Evolutionary conservation across 1,140 invertebrate genomes (phyloP).

Genomic region (Bombus difficillimus): DNA sequence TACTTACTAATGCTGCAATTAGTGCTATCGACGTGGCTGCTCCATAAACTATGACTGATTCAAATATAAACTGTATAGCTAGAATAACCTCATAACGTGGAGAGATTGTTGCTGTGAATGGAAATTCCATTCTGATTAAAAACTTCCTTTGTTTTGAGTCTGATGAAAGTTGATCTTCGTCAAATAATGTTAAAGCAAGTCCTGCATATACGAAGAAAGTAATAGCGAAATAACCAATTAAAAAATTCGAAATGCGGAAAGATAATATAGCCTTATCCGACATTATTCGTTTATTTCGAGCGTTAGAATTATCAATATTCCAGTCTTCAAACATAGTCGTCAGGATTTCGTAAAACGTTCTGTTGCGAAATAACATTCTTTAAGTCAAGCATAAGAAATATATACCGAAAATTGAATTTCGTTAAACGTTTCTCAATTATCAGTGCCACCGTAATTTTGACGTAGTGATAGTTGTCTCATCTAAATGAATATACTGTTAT

Average conservation of each 20-base stretch:
- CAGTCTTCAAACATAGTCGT: background rate
- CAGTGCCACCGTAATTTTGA: background rate
- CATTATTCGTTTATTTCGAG: background rate
- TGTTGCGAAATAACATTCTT: background rate
- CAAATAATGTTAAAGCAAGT: background rate
- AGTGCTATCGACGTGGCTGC: background rate
- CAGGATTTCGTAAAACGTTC: conserved; percentile 12
- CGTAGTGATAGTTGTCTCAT: background rate
- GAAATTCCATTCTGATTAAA: conserved; percentile 30
- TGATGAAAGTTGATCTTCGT: background rate
- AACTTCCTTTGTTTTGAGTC: background rate
- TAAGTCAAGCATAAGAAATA: background rate
- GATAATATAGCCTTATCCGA: background rate
- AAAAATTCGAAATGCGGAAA: conserved; percentile 16
- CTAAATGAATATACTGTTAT: no score
- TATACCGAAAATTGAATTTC: background rate
- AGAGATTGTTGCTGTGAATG: background rate
- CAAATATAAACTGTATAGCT: background rate
- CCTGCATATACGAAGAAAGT: background rate
- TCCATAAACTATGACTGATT: background rate
- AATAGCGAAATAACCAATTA: background rate
- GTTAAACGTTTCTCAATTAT: background rate
- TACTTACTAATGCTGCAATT: conserved; percentile 12
- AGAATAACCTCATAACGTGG: conserved; percentile 33
- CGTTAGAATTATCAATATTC: background rate